Conservation (phyloP, 2,797 vertebrate species). For the Spinus pinus region DNA sequence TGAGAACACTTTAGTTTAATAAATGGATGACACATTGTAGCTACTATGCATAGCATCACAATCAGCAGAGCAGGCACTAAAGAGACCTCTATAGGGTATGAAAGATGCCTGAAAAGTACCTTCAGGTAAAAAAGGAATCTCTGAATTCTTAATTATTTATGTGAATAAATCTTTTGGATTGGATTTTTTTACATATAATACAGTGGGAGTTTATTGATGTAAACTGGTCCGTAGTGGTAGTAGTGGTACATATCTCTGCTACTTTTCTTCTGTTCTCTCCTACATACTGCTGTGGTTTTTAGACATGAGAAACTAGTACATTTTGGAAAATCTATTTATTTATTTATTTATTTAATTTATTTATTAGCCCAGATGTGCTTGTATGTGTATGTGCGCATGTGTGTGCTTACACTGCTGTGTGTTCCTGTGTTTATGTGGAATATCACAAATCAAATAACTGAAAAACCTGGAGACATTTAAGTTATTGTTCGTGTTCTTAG, state of each 20-base stretch:
- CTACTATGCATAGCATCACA: not conserved
- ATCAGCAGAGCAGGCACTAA: not conserved
- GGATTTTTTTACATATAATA: not conserved
- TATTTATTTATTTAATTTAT: not conserved
- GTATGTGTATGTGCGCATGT: not conserved
- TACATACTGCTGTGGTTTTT: not conserved
- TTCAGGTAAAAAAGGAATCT: not conserved
- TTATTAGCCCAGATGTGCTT: not conserved
- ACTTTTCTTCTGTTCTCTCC: not conserved
- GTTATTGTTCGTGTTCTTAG: not conserved
- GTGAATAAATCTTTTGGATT: not conserved
- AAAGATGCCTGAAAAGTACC: not conserved
- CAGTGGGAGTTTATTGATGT: not conserved
- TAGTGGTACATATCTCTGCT: not conserved
- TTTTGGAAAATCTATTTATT: not conserved
- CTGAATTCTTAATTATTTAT: not conserved
- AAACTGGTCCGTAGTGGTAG: not conserved
- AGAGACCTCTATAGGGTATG: not conserved
- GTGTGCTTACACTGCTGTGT: not conserved
- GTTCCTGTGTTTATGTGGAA: not conserved
- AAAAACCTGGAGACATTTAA: not conserved
- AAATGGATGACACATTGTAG: not conserved
- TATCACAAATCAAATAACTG: not conserved
- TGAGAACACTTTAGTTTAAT: not conserved
- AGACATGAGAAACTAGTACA: not conserved